Evolutionary conservation across 2,888 invertebrate species (phyloP).

Genomic region (Cybosia mesomella): DNA sequence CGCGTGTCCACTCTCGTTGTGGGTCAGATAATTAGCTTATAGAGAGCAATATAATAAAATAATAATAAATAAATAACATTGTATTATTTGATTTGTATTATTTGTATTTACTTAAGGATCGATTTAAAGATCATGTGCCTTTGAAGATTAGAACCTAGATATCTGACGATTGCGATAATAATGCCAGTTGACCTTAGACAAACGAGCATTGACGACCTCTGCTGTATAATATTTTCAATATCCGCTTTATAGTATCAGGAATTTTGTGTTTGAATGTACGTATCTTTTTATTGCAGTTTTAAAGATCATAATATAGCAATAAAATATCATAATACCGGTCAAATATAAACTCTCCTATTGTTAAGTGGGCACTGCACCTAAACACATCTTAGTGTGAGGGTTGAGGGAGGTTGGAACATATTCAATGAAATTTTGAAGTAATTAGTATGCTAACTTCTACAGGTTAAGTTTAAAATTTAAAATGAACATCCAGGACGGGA

Average conservation of each 20-base stretch:
- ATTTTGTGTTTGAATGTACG: slow-evolving; percentile 25
- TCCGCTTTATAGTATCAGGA: slow-evolving; percentile 32
- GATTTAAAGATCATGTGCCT: background rate
- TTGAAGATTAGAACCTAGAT: slow-evolving; percentile 8
- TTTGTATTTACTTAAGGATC: background rate
- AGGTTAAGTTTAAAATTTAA: no score
- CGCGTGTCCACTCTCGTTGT: no score
- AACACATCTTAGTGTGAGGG: no score
- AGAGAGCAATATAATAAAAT: no score
- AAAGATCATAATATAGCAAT: slow-evolving; percentile 1
- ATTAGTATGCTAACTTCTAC: no score
- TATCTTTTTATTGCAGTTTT: slow-evolving; percentile 13
- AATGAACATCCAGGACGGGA: no score
- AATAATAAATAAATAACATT: no score
- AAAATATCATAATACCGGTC: background rate
- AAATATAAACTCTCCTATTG: background rate
- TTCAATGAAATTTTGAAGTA: no score
- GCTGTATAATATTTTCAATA: slow-evolving; percentile 35
- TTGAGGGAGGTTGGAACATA: no score
- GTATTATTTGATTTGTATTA: background rate
- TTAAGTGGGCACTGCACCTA: no score
- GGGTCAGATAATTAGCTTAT: no score
- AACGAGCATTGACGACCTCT: slow-evolving; percentile 35
- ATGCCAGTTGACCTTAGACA: slow-evolving; percentile 39
- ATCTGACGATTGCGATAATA: slow-evolving; percentile 15